Base-by-base conservation (phyloP, 2,113 vertebrate species). In the Aspiorhynchus laticeps region DNA sequence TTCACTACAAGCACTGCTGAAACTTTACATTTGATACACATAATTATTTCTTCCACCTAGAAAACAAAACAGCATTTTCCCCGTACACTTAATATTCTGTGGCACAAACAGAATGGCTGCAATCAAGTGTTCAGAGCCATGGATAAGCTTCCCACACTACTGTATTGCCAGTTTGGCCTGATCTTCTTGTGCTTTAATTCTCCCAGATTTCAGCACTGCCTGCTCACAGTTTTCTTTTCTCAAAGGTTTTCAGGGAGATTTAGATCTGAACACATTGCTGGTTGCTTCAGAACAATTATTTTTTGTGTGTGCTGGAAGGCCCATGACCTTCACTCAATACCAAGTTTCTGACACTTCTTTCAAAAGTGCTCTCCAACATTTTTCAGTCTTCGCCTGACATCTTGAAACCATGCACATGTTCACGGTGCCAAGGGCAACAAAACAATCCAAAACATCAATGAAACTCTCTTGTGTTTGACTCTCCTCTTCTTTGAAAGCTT, bases 141-240 rank as follows among this genome's bases (percentile, higher is more conserved):
- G 77, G 48, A 79, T 79, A 59, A 63, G 79, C 80, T 63, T 82
- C 61, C 38, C 80, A 67, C 80, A 82, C n/a, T 67, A 28, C 61
- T 51, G 26, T 51, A 48, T n/a, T 83, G 81, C 81, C 63, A 83
- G 43, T 71, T 83, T 65, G 63, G 80, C 63, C 41, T 63, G 65
- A 46, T 48, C 43, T 21, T 83, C 81, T 81, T 65, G n/a, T 71
- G 43, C 28, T 83, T 36, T 69, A 69, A 71, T 71, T 83, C 65
- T 51, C 65, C 43, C 65, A 83, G 41, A 71, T 69, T 83, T 71
- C 26, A 71, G 33, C 65, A 71, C n/a, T 71, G 81, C 43, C 43
- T 83, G 65, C 43, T 53, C 41, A 48, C 65, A 15, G 61, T 71
- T 24, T 51, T 48, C 59, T 82, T 41, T 67, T 41, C 31, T 82